Percentiles rank a stretch among this genome's conserved stretches.
Evolutionary conservation across 2,797 vertebrate genomes (phyloP).

Genomic region (Helicolenus hilgendorfi): DNA sequence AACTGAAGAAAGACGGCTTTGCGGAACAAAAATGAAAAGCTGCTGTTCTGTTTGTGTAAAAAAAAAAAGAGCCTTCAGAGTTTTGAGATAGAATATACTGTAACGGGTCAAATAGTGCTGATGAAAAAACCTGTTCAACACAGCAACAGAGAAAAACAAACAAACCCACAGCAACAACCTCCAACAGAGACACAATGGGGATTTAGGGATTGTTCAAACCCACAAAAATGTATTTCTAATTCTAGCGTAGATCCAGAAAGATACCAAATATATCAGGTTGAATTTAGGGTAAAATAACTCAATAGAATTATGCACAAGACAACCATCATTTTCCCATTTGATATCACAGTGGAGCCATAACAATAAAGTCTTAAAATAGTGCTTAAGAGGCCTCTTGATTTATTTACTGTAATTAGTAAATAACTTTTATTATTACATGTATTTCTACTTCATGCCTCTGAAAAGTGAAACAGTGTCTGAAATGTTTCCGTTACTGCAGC

Average conservation of each 20-base stretch:
- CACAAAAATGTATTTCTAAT: neutral
- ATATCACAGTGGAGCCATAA: neutral
- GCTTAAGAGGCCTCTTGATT: neutral
- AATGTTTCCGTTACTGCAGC: neutral
- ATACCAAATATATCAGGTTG: neutral
- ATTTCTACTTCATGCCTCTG: neutral
- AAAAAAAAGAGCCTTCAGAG: neutral
- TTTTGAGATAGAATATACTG: neutral
- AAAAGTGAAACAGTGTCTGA: neutral
- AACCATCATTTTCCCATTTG: neutral
- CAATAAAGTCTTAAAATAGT: neutral
- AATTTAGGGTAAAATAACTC: neutral
- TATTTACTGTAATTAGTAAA: neutral
- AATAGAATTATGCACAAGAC: neutral
- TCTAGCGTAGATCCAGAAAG: neutral
- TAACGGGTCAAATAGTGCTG: neutral
- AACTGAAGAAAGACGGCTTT: neutral
- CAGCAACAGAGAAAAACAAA: neutral
- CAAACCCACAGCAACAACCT: neutral
- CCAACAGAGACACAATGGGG: neutral
- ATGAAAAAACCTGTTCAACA: conserved; percentile 1
- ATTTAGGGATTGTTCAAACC: neutral
- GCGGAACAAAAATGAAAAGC: neutral
- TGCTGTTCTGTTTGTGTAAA: neutral
- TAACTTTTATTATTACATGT: neutral